These are phyloP conservation scores for Archocentrus centrarchus DNA, from an alignment of 2,113 vertebrate genomes.

Conservation along the genomic window DNA sequence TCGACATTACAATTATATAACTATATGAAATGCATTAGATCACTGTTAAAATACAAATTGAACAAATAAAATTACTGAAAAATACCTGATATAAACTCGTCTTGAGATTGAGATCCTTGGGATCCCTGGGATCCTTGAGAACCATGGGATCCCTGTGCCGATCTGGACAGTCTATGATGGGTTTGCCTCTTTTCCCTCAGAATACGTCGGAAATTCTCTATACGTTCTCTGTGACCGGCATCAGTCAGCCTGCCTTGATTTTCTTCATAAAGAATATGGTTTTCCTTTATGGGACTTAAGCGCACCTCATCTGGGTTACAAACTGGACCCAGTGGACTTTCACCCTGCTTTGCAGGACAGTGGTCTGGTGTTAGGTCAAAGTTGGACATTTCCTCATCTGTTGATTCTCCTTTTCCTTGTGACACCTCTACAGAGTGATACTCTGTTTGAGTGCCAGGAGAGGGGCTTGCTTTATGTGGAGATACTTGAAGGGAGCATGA, in stretches of 20 bases:
- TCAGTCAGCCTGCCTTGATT: slow-evolving; percentile 63
- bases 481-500: slow-evolving; percentile 38
- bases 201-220: slow-evolving; percentile 92
- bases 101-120: slow-evolving; percentile 82
- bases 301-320: slow-evolving; percentile 31
- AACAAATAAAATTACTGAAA: slow-evolving; percentile 49
- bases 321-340: slow-evolving; percentile 4
- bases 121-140: slow-evolving; percentile 85
- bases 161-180: slow-evolving; percentile 86
- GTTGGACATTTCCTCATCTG: slow-evolving; percentile 51
- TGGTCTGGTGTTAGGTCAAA: slow-evolving; percentile 47
- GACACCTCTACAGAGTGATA: slow-evolving; percentile 47
- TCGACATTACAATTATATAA: not conserved
- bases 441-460: slow-evolving; percentile 49
- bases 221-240: slow-evolving; percentile 89
- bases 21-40: not conserved
- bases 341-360: slow-evolving; percentile 18
- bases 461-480: slow-evolving; percentile 31
- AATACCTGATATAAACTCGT: slow-evolving; percentile 89
- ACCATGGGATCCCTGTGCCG: slow-evolving; percentile 83
- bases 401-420: slow-evolving; percentile 41
- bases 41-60: not conserved
- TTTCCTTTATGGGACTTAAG: slow-evolving; percentile 70
- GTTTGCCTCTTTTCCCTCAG: slow-evolving; percentile 90
- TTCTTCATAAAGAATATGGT: slow-evolving; percentile 27